Percentiles rank a stretch among this genome's conserved stretches.
Evolutionary conservation across 2,797 vertebrate species (phyloP).

Genomic region (Gymnothorax javanicus): DNA sequence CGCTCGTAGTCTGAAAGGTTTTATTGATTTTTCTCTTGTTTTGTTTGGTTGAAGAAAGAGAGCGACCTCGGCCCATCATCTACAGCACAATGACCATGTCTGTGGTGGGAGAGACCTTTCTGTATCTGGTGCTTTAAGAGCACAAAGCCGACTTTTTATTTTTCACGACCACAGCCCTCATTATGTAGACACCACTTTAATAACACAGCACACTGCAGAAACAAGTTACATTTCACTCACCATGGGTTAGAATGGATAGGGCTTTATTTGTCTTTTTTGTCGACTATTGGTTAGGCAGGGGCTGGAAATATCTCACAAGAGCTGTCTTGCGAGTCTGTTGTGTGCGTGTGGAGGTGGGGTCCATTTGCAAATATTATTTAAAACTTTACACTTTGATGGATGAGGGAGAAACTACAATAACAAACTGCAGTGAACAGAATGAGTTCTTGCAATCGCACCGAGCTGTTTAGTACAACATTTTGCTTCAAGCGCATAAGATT

Average conservation of each 20-base stretch:
- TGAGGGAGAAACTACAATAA: neutral
- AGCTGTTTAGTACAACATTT: neutral
- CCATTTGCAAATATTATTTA: neutral
- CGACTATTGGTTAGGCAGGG: neutral
- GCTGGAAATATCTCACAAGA: neutral
- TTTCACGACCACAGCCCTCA: constrained; percentile 7
- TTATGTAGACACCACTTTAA: constrained; percentile 13
- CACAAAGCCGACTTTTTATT: constrained; percentile 22
- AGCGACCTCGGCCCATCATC: constrained; percentile 41
- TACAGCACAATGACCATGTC: constrained; percentile 32
- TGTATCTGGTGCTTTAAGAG: neutral
- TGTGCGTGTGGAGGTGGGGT: neutral
- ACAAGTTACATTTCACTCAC: neutral
- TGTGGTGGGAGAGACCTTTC: constrained; percentile 29
- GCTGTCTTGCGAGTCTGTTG: neutral
- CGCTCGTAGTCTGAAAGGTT: constrained; percentile 52
- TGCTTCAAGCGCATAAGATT: no score
- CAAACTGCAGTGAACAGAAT: neutral
- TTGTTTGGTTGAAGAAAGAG: constrained; percentile 59
- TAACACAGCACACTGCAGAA: neutral
- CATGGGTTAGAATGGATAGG: neutral
- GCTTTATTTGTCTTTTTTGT: neutral
- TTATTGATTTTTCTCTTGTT: constrained; percentile 60
- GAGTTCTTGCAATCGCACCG: neutral
- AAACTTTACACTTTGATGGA: neutral